phyloP scores from a whole-genome alignment of 1,140 invertebrate genomes.

The Orchesella cincta region DNA sequence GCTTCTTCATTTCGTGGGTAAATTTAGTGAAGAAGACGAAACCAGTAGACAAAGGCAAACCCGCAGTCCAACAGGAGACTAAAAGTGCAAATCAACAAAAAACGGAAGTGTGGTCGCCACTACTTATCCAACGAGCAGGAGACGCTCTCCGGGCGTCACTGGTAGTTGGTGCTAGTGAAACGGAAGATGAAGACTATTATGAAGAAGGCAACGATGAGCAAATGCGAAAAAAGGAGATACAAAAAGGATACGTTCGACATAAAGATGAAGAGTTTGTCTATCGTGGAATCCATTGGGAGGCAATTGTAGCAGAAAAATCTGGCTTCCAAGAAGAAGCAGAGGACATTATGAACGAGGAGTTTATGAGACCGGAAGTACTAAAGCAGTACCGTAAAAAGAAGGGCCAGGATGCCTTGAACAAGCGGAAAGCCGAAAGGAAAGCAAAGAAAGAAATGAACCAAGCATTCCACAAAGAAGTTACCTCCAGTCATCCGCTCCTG shows the following conservation, averaged over 20 bases:
- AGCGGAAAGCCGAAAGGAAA: neutral
- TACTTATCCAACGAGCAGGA: neutral
- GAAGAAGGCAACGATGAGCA: conserved; percentile 14
- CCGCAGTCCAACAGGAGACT: too few relatives aligned
- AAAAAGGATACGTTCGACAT: neutral
- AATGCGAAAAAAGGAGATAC: neutral
- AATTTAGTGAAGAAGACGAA: too few relatives aligned
- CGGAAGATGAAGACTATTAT: conserved; percentile 8
- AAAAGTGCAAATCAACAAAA: too few relatives aligned
- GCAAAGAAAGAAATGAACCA: neutral
- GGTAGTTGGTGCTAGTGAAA: neutral
- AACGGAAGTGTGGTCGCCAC: conserved; percentile 10
- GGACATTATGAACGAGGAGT: conserved; percentile 23
- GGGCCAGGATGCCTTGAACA: neutral
- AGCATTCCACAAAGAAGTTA: neutral
- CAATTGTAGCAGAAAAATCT: conserved; percentile 9
- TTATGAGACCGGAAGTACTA: neutral
- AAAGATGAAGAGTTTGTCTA: conserved; percentile 15
- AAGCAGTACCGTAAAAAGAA: neutral
- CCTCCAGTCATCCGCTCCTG: neutral
- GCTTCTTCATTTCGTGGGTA: too few relatives aligned
- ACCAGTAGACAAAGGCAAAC: too few relatives aligned
- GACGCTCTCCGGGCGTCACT: conserved; percentile 6
- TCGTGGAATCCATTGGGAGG: conserved; percentile 4
- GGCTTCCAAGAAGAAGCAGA: neutral